These are phyloP conservation scores for Caenorhabditis becei DNA, from an alignment of 2,888 invertebrate species.

Conservation along the genomic window DNA sequence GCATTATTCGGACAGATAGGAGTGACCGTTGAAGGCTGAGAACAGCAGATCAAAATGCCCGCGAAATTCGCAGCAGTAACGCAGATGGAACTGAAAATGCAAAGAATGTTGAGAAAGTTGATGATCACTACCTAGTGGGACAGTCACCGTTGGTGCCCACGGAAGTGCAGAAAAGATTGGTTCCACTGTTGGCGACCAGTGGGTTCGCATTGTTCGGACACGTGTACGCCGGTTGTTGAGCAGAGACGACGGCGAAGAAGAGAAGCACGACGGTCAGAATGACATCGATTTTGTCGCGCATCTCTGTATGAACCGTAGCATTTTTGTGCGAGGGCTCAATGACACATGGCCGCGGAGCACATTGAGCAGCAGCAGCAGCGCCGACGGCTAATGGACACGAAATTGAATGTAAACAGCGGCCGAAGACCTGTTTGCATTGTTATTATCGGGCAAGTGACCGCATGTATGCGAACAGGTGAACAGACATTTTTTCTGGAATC, in stretches of 20 bases:
- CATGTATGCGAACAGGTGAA: slow-evolving; percentile 31
- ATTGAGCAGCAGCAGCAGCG: slow-evolving; percentile 10
- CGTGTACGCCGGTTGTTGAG: slow-evolving; percentile 54
- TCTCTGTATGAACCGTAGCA: slow-evolving; percentile 49
- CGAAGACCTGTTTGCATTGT: slow-evolving; percentile 45
- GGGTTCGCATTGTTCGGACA: slow-evolving; percentile 62
- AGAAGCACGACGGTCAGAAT: slow-evolving; percentile 26
- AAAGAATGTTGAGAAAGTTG: background rate
- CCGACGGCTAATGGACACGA: slow-evolving; percentile 2
- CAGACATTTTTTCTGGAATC: slow-evolving; percentile 25
- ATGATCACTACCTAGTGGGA: slow-evolving; percentile 61
- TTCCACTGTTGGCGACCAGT: slow-evolving; percentile 57
- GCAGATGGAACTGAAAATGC: slow-evolving; percentile 64
- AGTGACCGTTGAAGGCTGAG: slow-evolving; percentile 49
- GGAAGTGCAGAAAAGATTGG: slow-evolving; percentile 69
- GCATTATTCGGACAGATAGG: slow-evolving; percentile 76
- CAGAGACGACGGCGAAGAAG: slow-evolving; percentile 18
- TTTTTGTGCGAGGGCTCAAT: slow-evolving; percentile 27
- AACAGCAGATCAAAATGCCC: slow-evolving; percentile 74
- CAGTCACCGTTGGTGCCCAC: slow-evolving; percentile 65
- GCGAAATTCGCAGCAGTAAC: slow-evolving; percentile 65
- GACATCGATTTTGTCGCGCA: slow-evolving; percentile 48
- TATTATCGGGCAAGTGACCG: slow-evolving; percentile 35
- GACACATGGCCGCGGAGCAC: slow-evolving; percentile 41
- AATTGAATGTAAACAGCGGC: slow-evolving; percentile 43